Conservation (phyloP, 2,888 invertebrate species). For the Amphiduros pacificus region DNA sequence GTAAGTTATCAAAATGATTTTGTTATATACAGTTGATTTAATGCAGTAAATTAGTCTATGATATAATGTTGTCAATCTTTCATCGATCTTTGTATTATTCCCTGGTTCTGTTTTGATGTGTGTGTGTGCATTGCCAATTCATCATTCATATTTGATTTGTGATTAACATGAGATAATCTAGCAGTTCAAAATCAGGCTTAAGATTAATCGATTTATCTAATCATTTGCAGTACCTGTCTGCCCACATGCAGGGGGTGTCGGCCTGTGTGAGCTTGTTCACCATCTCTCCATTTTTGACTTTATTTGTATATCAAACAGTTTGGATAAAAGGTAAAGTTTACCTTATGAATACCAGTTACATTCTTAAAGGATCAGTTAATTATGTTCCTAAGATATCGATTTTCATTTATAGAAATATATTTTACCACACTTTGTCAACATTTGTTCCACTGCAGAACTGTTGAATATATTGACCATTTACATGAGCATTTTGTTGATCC, state of each 20-base stretch:
- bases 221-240: conserved; percentile 81
- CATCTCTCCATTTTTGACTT: conserved; percentile 90
- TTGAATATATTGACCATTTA: conserved; percentile 88
- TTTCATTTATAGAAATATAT: neutral
- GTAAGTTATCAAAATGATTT: too few relatives aligned
- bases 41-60: too few relatives aligned
- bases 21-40: too few relatives aligned
- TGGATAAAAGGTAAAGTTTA: conserved; percentile 64
- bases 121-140: too few relatives aligned
- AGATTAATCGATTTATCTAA: too few relatives aligned
- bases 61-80: too few relatives aligned
- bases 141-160: too few relatives aligned
- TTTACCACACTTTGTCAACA: neutral
- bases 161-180: too few relatives aligned
- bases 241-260: conserved; percentile 93
- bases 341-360: neutral
- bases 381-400: neutral
- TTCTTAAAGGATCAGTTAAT: neutral
- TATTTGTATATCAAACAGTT: conserved; percentile 71
- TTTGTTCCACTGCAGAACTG: conserved; percentile 67
- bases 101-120: too few relatives aligned
- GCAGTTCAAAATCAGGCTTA: too few relatives aligned
- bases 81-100: too few relatives aligned
- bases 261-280: conserved; percentile 90
- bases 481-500: conserved; percentile 85